Evolutionary conservation across 2,113 vertebrate genomes (phyloP).

Genomic region (Semicossyphus pulcher): DNA sequence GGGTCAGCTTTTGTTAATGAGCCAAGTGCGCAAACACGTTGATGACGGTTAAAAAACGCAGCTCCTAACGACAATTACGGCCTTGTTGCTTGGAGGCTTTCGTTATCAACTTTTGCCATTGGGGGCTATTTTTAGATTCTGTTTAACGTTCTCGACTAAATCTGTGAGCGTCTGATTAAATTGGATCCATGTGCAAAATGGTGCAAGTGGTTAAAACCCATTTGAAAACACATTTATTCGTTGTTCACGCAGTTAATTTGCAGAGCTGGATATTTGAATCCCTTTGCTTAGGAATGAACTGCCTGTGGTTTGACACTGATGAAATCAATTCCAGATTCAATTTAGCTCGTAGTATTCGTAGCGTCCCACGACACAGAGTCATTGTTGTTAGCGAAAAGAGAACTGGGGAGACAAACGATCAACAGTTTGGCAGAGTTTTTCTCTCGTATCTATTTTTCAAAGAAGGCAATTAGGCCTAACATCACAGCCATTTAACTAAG

Average conservation of each 20-base stretch:
- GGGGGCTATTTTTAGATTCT: slow-evolving; percentile 29
- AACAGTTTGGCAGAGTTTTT: slow-evolving; percentile 66
- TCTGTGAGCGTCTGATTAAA: slow-evolving; percentile 39
- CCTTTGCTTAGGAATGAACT: slow-evolving; percentile 26
- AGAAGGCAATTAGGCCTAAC: slow-evolving; percentile 80
- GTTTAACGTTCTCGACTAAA: slow-evolving; percentile 24
- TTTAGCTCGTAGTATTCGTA: slow-evolving; percentile 59
- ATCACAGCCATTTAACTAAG: slow-evolving; percentile 82
- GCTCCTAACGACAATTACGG: slow-evolving; percentile 29
- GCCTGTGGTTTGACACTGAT: slow-evolving; percentile 51
- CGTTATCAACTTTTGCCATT: slow-evolving; percentile 31
- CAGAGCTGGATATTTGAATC: slow-evolving; percentile 40
- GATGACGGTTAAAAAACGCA: slow-evolving; percentile 43
- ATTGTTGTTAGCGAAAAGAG: slow-evolving; percentile 52
- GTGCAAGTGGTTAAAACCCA: slow-evolving; percentile 45
- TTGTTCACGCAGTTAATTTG: slow-evolving; percentile 40
- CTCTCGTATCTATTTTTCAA: slow-evolving; percentile 74
- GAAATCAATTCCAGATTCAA: slow-evolving; percentile 64
- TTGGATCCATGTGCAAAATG: slow-evolving; percentile 42
- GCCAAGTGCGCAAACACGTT: slow-evolving; percentile 54
- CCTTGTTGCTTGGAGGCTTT: slow-evolving; percentile 35
- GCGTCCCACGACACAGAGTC: slow-evolving; percentile 50
- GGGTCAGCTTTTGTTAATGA: slow-evolving; percentile 79
- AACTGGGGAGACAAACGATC: slow-evolving; percentile 60
- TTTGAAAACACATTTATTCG: slow-evolving; percentile 31